phyloP scores from a whole-genome alignment of 2,113 vertebrate genomes.

The Chelonoidis abingdonii region DNA sequence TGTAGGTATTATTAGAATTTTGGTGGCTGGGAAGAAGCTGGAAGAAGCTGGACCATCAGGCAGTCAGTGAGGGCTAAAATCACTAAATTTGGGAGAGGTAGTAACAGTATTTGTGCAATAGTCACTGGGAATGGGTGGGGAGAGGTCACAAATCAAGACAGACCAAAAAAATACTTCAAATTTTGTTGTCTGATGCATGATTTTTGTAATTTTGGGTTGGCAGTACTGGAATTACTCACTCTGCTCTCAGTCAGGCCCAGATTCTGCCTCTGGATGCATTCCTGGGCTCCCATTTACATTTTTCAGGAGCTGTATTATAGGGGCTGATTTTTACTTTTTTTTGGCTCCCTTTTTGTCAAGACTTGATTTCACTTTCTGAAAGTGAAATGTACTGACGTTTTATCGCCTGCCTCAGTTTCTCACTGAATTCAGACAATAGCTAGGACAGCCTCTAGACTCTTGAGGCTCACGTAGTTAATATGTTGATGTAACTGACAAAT shows the following conservation, averaged over 20 bases:
- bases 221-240: background rate
- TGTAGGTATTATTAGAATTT: background rate
- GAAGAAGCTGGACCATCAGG: background rate
- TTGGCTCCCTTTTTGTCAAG: background rate
- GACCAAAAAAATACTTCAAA: background rate
- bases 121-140: background rate
- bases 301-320: background rate
- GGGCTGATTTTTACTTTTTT: background rate
- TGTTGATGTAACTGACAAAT: background rate
- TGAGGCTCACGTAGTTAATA: conserved; percentile 11
- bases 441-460: background rate
- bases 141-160: conserved; percentile 17
- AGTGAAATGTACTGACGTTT: conserved; percentile 40
- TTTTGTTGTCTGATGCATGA: background rate
- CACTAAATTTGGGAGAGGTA: background rate
- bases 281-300: background rate
- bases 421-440: conserved; percentile 13
- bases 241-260: background rate
- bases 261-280: background rate
- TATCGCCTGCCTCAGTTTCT: conserved; percentile 32
- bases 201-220: background rate
- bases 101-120: background rate
- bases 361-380: background rate
- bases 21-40: background rate
- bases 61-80: background rate